Evolutionary conservation across 2,888 invertebrate species (phyloP), one percentile per base, ranked within the genome.

Genomic region (Cryptus viduatorius): DNA sequence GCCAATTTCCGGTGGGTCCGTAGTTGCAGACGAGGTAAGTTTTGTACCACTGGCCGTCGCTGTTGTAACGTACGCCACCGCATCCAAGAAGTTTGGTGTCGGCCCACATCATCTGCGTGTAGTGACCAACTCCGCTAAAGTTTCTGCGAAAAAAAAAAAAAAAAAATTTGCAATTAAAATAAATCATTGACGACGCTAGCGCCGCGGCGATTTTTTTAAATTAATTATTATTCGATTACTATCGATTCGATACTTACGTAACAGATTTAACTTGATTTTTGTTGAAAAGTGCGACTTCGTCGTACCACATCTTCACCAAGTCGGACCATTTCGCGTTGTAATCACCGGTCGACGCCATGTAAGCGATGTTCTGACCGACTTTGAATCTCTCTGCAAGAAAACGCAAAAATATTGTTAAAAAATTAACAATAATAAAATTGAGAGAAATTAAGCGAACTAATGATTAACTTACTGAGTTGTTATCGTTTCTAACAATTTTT

Each of bases 51-150:
- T 48, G 44, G 88, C 89, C 76, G 16, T 78, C 77, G 8, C 29
- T 53, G 90, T 93, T 53, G 90, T 93, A 95, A 71, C 90, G 90
- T 1, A 93, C 90, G 85, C 89, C 92, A 31, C 95, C 95, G 86
- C 95, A 95, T 5, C 95, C 95, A 37, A 95, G 86, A 24, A 87
- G 87, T 44, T 90, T 90, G 0, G 95, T 94, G 29, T 93, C 90
- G 1, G 94, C 94, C 95, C 95, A 95, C 1, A 94, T 91, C 73
- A 95, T 88, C 92, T 95, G 94, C 0, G 93, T 94, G 87, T 94
- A 94, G 86, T 94, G 94, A 1, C 94, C 93, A 42, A 86, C 87
- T 0, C 4, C 48, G 31, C 14, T 24, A 16, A 53, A 65, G 3
- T 69, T 0, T 16, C 53, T 72, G 53, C 12, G 8, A 19, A 12